Conservation (phyloP, 2,797 vertebrate species). For the Gobionotothen gibberifrons region DNA sequence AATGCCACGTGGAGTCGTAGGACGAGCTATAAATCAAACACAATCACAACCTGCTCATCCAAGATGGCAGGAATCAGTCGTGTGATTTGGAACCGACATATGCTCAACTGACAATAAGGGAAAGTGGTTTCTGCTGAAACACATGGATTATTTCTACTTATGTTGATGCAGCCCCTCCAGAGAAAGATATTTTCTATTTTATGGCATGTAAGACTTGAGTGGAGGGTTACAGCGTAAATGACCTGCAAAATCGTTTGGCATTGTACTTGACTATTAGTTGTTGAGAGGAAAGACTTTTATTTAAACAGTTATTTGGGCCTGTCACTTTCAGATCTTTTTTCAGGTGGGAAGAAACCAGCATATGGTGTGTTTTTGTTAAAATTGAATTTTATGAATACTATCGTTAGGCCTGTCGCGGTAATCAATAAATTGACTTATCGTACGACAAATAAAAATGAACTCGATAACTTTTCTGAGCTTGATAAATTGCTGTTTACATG, state of each 20-base stretch:
- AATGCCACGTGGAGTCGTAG: neutral
- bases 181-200: neutral
- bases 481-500: too few relatives aligned
- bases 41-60: conserved; percentile 33
- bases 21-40: neutral
- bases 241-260: neutral
- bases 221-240: conserved; percentile 1
- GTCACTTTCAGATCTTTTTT: too few relatives aligned
- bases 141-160: neutral
- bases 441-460: too few relatives aligned
- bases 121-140: neutral
- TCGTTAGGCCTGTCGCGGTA: too few relatives aligned
- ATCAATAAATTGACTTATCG: too few relatives aligned
- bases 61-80: conserved; percentile 24
- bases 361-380: too few relatives aligned
- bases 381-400: too few relatives aligned
- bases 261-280: neutral
- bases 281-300: neutral
- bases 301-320: neutral
- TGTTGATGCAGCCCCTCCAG: neutral
- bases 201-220: neutral
- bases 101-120: conserved; percentile 15
- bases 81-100: conserved; percentile 11
- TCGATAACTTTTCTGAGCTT: too few relatives aligned
- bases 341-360: too few relatives aligned